Percentiles rank a stretch among this genome's conserved stretches.
Evolutionary conservation across 2,888 invertebrate genomes (phyloP).

Genomic region (Agapetus fuscipes): DNA sequence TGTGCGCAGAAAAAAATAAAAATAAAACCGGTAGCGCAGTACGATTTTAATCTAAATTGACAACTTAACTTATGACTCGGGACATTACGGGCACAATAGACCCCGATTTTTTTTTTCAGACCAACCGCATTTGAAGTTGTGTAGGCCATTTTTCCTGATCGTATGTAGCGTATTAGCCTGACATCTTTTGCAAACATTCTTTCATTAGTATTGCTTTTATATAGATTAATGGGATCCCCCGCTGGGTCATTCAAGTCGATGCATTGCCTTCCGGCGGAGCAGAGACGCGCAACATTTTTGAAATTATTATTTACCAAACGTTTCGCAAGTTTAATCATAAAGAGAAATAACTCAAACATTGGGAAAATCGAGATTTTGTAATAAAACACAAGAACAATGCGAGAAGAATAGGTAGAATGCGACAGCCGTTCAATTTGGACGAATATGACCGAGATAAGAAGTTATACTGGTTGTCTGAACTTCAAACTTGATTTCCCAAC

Average conservation of each 20-base stretch:
- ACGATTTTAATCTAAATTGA: slow-evolving; percentile 2
- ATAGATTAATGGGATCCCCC: slow-evolving; percentile 20
- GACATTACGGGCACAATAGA: slow-evolving; percentile 5
- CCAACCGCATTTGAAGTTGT: slow-evolving; percentile 14
- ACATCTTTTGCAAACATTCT: slow-evolving; percentile 22
- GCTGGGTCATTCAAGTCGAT: slow-evolving; percentile 17
- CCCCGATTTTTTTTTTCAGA: slow-evolving; percentile 1
- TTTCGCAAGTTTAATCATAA: too few species aligned
- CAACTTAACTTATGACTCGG: slow-evolving; percentile 11
- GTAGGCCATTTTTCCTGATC: background rate
- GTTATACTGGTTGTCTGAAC: too few species aligned
- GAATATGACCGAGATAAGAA: too few species aligned
- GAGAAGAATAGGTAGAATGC: too few species aligned
- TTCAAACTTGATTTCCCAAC: too few species aligned
- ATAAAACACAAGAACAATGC: too few species aligned
- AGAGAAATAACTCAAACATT: too few species aligned
- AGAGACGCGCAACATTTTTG: too few species aligned
- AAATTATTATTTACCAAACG: too few species aligned
- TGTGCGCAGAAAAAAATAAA: background rate
- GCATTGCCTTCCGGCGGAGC: too few species aligned
- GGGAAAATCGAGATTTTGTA: too few species aligned
- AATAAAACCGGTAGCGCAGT: background rate
- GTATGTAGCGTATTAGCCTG: slow-evolving; percentile 20
- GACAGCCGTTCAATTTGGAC: too few species aligned
- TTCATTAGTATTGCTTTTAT: slow-evolving; percentile 20